Conservation (phyloP, 2,113 vertebrate genomes). For the Rafetus swinhoei region DNA sequence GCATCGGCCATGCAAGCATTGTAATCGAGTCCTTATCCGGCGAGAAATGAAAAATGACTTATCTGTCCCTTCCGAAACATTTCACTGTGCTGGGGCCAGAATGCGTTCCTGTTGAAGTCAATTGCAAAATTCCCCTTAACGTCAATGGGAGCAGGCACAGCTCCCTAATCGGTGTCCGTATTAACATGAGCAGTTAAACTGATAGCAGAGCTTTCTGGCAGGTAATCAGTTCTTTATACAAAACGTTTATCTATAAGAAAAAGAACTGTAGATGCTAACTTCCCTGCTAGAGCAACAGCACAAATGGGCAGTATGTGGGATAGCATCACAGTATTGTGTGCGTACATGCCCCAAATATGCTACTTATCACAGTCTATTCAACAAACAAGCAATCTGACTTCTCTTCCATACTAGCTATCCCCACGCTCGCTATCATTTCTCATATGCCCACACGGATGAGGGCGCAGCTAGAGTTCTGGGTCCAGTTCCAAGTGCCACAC, state of each 20-base stretch:
- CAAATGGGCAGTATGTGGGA: background rate
- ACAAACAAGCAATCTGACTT: background rate
- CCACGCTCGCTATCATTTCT: background rate
- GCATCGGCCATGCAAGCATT: background rate
- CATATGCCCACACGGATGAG: background rate
- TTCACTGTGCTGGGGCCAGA: background rate
- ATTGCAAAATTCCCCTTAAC: background rate
- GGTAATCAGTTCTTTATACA: background rate
- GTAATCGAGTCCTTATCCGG: background rate
- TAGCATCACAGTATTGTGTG: background rate
- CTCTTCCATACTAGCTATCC: background rate
- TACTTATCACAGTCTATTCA: background rate
- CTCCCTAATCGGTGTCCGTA: background rate
- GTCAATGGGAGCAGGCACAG: background rate
- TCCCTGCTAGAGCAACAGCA: background rate
- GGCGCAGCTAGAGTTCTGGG: background rate
- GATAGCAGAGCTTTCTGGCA: fast-evolving
- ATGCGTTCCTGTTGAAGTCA: background rate
- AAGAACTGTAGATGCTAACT: background rate
- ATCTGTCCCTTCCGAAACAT: background rate
- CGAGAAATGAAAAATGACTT: background rate
- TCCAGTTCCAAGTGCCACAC: background rate
- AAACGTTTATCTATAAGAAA: background rate
- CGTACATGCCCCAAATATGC: background rate
- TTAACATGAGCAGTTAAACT: fast-evolving